Evolutionary conservation across 2,888 invertebrate species (phyloP).

Genomic region (Neoitamus cyanurus): DNA sequence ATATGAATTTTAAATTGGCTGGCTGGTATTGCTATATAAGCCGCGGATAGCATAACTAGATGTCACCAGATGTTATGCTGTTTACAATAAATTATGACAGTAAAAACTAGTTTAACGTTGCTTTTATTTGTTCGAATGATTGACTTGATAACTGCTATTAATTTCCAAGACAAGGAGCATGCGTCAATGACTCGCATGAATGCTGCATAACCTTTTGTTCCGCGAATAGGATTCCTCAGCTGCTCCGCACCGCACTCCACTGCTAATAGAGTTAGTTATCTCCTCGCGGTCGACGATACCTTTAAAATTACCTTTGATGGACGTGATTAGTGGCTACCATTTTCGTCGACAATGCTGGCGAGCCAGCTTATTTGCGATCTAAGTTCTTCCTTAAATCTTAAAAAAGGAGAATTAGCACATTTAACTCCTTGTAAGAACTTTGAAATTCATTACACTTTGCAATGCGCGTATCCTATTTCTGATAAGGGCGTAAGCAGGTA

Average conservation of each 20-base stretch:
- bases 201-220: background rate
- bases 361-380: background rate
- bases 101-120: conserved; percentile 46
- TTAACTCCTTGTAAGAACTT: background rate
- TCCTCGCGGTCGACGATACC: background rate
- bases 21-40: background rate
- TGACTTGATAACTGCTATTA: conserved; percentile 50
- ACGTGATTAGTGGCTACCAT: background rate
- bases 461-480: background rate
- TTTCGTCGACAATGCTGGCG: background rate
- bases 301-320: conserved; percentile 5
- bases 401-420: background rate
- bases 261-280: conserved; percentile 5
- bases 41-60: conserved; percentile 3
- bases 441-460: background rate
- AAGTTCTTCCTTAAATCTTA: background rate
- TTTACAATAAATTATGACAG: conserved; percentile 50
- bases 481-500: background rate
- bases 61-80: conserved; percentile 45
- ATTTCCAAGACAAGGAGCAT: conserved; percentile 48
- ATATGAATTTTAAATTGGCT: conserved; percentile 51
- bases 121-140: conserved; percentile 46
- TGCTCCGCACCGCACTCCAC: background rate
- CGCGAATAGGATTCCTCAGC: background rate
- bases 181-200: conserved; percentile 46